Conservation (phyloP, 2,888 invertebrate genomes). For the Alsophila aescularia region DNA sequence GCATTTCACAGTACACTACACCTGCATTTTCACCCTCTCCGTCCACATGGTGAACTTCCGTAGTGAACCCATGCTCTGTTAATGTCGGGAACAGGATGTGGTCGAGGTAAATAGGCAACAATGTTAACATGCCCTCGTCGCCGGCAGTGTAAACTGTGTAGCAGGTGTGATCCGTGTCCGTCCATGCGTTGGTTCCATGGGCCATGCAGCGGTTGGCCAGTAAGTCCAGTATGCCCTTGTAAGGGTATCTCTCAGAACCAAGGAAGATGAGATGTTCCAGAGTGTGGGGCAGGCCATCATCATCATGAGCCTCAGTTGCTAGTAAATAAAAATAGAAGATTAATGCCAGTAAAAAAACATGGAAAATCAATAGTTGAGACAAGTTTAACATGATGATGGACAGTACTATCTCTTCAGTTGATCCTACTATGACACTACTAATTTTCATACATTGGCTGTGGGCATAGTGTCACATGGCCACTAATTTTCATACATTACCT, state of each 20-base stretch:
- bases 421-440: no score
- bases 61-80: slow-evolving; percentile 91
- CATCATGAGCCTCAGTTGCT: slow-evolving; percentile 96
- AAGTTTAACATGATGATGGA: no score
- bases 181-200: slow-evolving; percentile 96
- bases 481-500: no score
- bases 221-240: slow-evolving; percentile 94
- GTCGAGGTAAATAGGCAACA: slow-evolving; percentile 96
- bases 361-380: no score
- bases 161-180: slow-evolving; percentile 93
- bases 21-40: slow-evolving; percentile 95
- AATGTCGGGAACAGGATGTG: slow-evolving; percentile 94
- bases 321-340: slow-evolving; percentile 30
- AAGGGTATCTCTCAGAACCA: slow-evolving; percentile 95
- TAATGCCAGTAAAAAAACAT: neutral
- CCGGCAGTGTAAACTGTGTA: slow-evolving; percentile 94
- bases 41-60: slow-evolving; percentile 96
- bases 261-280: slow-evolving; percentile 96
- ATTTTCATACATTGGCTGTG: no score
- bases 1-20: slow-evolving; percentile 98
- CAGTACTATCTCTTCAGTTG: no score
- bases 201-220: slow-evolving; percentile 95
- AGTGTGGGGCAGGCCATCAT: slow-evolving; percentile 97
- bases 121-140: slow-evolving; percentile 92
- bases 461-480: no score